Evolutionary conservation across 2,888 invertebrate genomes (phyloP).

Genomic region (Sylvicola cinctus): DNA sequence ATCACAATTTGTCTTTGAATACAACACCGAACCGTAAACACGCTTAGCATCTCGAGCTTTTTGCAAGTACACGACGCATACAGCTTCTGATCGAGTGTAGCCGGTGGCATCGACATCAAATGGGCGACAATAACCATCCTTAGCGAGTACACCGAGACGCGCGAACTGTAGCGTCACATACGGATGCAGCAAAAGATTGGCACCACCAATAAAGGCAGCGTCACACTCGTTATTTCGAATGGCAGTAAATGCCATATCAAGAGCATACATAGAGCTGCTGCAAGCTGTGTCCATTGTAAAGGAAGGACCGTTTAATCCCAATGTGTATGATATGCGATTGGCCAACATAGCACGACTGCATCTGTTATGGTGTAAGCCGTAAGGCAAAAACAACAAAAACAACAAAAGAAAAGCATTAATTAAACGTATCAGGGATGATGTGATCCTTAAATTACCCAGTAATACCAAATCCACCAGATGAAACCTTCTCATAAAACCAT

Average conservation of each 20-base stretch:
- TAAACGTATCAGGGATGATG: too few species aligned
- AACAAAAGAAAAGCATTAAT: background rate
- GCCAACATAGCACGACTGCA: constrained; percentile 84
- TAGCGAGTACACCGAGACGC: constrained; percentile 54
- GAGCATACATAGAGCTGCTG: constrained; percentile 75
- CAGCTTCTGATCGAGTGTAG: constrained; percentile 65
- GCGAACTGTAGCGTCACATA: constrained; percentile 75
- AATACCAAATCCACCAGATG: constrained; percentile 27
- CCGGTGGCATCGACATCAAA: constrained; percentile 74
- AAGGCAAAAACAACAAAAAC: background rate
- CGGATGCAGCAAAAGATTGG: constrained; percentile 71
- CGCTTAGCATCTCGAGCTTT: constrained; percentile 43
- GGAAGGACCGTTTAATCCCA: constrained; percentile 77
- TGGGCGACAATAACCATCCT: constrained; percentile 72
- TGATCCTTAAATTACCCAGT: constrained; percentile 18
- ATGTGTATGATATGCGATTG: constrained; percentile 71
- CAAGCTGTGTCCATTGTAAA: constrained; percentile 83
- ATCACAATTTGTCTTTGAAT: constrained; percentile 64
- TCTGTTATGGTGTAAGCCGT: constrained; percentile 21
- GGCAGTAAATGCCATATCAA: constrained; percentile 62
- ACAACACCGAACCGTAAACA: constrained; percentile 46
- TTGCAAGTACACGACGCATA: constrained; percentile 50
- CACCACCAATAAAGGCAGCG: constrained; percentile 72
- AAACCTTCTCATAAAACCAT: constrained; percentile 43
- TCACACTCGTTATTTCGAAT: constrained; percentile 68